Evolutionary conservation across 2,113 vertebrate species (phyloP), one percentile per base, ranked within the genome.

Genomic region (Paralichthys olivaceus): DNA sequence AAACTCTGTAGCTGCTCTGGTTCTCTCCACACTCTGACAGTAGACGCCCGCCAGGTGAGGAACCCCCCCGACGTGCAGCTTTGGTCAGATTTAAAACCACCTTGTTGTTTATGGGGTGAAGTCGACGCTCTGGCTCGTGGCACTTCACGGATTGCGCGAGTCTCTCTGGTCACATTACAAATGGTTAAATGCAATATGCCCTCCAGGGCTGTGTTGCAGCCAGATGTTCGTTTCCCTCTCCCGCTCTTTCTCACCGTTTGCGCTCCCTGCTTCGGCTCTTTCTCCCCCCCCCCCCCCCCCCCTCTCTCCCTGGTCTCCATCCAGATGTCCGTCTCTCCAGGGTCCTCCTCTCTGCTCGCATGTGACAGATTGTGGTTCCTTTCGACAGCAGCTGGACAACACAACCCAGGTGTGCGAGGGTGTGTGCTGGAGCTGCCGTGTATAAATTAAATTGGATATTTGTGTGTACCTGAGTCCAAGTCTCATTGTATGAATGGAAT

Each of bases 311-410:
- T 51, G 49, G 3, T 51, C 49, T 73, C 67, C 8, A 81, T 84
- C 83, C 86, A 89, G 83, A 85, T 89, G 84, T 87, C 84, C 80
- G 1, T 80, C 82, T 84, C 80, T 73, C 75, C 69, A 11, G 25
- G 72, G 81, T 55, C 55, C 67, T 69, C 34, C 67, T 77, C 75
- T 66, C 51, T 75, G 70, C 51, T 84, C 25, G 32, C 64, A 1
- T 63, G 65, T 55, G 69, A 68, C 83, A 79, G 70, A 77, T 67
- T 75, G 88, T 76, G 32, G 22, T 32, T 71, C 32, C 25, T 22
- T 51, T 37, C 49, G 15, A 34, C 45, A 47, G 32, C 72, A 83
- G 75, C 68, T 76, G 84, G 64, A 61, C 29, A 11, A 7, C 28
- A 20, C 34, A 3, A 11, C 40, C 25, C 78, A 69, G 56, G 71